Base-by-base conservation (phyloP, 2,113 vertebrate genomes). In the human region DNA sequence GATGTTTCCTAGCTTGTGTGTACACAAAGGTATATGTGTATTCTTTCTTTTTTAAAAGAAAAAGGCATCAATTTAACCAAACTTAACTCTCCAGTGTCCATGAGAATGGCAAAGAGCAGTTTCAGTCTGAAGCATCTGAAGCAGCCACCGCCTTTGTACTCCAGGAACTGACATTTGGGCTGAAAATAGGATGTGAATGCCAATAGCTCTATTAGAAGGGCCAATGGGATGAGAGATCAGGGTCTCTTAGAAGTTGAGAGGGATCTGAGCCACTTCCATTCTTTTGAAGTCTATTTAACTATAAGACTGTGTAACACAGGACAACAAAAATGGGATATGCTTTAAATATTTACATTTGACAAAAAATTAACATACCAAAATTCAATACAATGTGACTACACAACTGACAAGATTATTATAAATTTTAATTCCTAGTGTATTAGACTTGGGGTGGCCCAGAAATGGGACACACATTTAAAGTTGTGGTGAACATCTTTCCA, bases 301-400 rank as follows among this genome's bases (percentile, higher is more conserved):
- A n/a, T 55, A 72, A 87, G 22, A 86, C 50, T 40, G 1, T 48
- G 2, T 83, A 83, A 90, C 64, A 55, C 2, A 75, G 14, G 48
- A 22, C 75, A 95, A 38, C 12, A 92, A 84, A 95, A 84, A 78
- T 23, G 20, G 50, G 18, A 13, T 78, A 22, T 57, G 8, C 64
- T 87, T 93, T 90, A 70, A 84, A 75, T 70, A 45, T 64, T 84
- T n/a, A 64, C 52, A 85, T 85, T 93, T 75, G 86, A 94, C 20
- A 64, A 84, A 81, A 57, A 50, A n/a, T 75, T 66, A 89, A 68
- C n/a, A 61, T 35, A 50, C 40, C 70, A 90, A 95, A 83, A 23
- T 79, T 8, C 30, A 57, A 50, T 90, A 38, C 10, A 48, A 17
- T 78, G 52, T 92, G 57, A 78, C 40, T 97, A n/a, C 43, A 59